Conservation (phyloP, 2,888 invertebrate genomes). For the Archaeoteleia sp. region DNA sequence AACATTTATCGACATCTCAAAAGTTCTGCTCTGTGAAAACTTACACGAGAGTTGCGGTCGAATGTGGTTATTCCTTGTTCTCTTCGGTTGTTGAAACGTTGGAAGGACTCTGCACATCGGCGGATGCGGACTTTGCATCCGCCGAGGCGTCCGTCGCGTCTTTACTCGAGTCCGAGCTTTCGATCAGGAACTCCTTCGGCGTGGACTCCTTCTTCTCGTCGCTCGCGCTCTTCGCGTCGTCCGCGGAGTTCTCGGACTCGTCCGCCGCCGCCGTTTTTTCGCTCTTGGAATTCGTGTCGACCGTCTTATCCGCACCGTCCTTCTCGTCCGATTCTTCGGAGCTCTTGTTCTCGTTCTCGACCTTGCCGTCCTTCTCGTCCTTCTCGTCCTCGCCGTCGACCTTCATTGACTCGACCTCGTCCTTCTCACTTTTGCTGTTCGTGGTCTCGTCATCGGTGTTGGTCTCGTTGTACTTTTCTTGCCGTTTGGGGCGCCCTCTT, state of each 20-base stretch:
- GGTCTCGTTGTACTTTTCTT: constrained; percentile 69
- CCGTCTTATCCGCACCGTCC: constrained; percentile 51
- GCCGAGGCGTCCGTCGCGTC: constrained; percentile 67
- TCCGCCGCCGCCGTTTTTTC: constrained; percentile 62
- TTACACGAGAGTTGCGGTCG: constrained; percentile 59
- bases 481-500: constrained; percentile 71
- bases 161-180: constrained; percentile 71
- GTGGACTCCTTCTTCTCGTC: constrained; percentile 67
- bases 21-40: constrained; percentile 44
- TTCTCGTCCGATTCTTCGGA: constrained; percentile 58
- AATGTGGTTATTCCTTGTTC: constrained; percentile 69
- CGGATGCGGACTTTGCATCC: constrained; percentile 60
- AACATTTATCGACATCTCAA: constrained; percentile 38
- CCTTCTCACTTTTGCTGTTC: constrained; percentile 70
- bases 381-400: constrained; percentile 66
- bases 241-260: constrained; percentile 64
- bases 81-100: constrained; percentile 65
- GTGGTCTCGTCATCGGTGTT: constrained; percentile 67
- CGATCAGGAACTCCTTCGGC: constrained; percentile 59
- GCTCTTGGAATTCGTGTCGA: constrained; percentile 67
- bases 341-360: constrained; percentile 53
- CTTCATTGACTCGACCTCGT: constrained; percentile 70
- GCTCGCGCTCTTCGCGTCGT: constrained; percentile 58
- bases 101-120: constrained; percentile 62
- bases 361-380: constrained; percentile 58